Conservation (phyloP, 2,888 invertebrate genomes). For the Epirrhoe alternata region DNA sequence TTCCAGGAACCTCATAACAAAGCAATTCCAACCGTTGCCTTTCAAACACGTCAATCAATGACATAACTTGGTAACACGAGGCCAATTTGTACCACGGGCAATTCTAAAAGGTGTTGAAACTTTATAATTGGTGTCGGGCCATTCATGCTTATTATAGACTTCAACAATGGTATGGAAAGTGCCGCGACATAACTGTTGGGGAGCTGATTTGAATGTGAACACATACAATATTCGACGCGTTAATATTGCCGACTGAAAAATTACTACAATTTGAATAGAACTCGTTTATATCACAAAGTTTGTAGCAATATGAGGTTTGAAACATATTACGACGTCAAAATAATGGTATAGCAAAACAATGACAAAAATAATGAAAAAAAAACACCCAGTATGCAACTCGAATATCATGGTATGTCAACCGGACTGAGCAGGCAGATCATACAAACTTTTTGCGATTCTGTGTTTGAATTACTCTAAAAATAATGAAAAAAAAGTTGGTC, state of each 20-base stretch:
- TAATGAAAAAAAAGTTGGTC: neutral
- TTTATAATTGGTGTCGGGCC: constrained; percentile 62
- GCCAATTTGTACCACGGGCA: constrained; percentile 49
- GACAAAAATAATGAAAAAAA: too few relatives aligned
- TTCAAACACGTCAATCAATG: constrained; percentile 49
- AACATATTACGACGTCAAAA: neutral
- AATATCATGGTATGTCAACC: too few relatives aligned
- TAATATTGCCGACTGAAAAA: constrained; percentile 12
- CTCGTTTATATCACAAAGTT: neutral
- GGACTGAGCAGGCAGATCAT: too few relatives aligned
- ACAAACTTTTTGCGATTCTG: too few relatives aligned
- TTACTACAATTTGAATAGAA: neutral
- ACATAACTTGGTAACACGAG: constrained; percentile 36
- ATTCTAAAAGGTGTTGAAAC: constrained; percentile 32
- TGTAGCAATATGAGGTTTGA: neutral
- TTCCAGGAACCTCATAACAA: constrained; percentile 37
- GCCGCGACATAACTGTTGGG: constrained; percentile 23
- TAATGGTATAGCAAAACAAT: neutral
- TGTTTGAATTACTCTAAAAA: neutral
- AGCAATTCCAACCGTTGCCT: constrained; percentile 32
- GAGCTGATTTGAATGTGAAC: constrained; percentile 17
- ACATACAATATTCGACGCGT: constrained; percentile 9
- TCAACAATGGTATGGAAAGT: constrained; percentile 32
- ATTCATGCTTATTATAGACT: constrained; percentile 37
- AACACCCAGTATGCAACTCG: too few relatives aligned